Percentiles rank a stretch among this genome's conserved stretches.
Conservation (phyloP, 2,888 invertebrate genomes). For the Scelioninae gen. 2 region DNA sequence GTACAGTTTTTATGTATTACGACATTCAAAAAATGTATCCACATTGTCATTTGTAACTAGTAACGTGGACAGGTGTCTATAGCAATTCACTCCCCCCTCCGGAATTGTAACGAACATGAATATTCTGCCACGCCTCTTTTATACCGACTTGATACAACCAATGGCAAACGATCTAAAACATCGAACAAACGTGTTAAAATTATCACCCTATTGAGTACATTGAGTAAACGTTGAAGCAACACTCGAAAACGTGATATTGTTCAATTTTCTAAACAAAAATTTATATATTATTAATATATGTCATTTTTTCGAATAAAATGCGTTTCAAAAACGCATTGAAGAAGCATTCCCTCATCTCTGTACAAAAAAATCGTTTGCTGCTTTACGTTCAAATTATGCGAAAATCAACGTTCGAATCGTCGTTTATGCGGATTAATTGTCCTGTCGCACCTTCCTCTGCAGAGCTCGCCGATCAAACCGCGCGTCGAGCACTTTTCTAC, state of each 20-base stretch:
- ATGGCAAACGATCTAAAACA: conserved; percentile 28
- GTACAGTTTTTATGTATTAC: conserved; percentile 7
- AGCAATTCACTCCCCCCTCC: conserved; percentile 13
- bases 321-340: conserved; percentile 23
- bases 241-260: conserved; percentile 50
- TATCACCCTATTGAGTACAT: conserved; percentile 35
- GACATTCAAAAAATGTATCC: neutral
- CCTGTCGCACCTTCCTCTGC: conserved; percentile 37
- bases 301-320: neutral
- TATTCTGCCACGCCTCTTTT: neutral
- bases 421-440: conserved; percentile 1
- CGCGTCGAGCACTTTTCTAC: conserved; percentile 35
- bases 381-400: conserved; percentile 40
- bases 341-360: conserved; percentile 27
- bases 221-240: conserved; percentile 39
- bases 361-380: conserved; percentile 35
- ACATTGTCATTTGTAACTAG: conserved; percentile 9
- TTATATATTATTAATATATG: conserved; percentile 31
- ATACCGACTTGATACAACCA: neutral
- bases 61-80: neutral
- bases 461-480: conserved; percentile 40
- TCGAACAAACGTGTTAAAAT: conserved; percentile 30
- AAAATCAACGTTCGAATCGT: neutral
- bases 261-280: conserved; percentile 45
- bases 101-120: conserved; percentile 1